Evolutionary conservation across 2,113 vertebrate genomes (phyloP).

Genomic region (Sisor rabdophorus): DNA sequence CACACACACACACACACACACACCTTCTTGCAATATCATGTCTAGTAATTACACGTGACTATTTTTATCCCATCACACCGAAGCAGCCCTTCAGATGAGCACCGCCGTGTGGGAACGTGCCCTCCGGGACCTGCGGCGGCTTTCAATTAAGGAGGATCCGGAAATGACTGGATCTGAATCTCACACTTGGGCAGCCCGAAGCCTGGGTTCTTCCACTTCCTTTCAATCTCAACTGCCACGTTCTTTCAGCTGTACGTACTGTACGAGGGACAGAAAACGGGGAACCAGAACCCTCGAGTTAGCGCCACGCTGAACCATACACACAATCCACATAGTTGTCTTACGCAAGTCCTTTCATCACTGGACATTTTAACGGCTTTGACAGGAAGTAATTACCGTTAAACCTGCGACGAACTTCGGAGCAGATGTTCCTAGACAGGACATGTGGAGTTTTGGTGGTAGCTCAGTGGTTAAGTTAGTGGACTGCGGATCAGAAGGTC

Average conservation of each 20-base stretch:
- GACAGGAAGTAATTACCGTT: too few species aligned
- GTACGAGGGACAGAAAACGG: neutral
- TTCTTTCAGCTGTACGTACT: neutral
- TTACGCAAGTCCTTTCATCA: too few species aligned
- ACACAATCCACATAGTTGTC: too few species aligned
- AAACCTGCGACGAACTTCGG: too few species aligned
- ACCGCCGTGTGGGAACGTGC: constrained; percentile 6
- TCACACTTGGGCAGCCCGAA: neutral
- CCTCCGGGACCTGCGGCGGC: constrained; percentile 5
- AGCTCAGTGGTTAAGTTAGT: too few species aligned
- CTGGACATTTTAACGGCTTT: too few species aligned
- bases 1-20: neutral
- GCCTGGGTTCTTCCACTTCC: neutral
- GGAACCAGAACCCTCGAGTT: neutral
- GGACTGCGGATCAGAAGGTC: too few species aligned
- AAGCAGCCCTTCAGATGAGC: constrained; percentile 17
- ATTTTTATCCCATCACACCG: constrained; percentile 39
- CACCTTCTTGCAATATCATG: constrained; percentile 25
- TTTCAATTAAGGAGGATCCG: constrained; percentile 4
- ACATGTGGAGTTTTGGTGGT: too few species aligned
- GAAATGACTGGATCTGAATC: neutral
- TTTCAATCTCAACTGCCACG: neutral
- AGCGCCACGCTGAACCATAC: too few species aligned
- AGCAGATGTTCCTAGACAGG: too few species aligned
- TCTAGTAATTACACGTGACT: constrained; percentile 47